Percentiles rank a stretch among this genome's conserved stretches.
Evolutionary conservation across 2,113 vertebrate species (phyloP).

Genomic region (Forbesichthys papilliferus): DNA sequence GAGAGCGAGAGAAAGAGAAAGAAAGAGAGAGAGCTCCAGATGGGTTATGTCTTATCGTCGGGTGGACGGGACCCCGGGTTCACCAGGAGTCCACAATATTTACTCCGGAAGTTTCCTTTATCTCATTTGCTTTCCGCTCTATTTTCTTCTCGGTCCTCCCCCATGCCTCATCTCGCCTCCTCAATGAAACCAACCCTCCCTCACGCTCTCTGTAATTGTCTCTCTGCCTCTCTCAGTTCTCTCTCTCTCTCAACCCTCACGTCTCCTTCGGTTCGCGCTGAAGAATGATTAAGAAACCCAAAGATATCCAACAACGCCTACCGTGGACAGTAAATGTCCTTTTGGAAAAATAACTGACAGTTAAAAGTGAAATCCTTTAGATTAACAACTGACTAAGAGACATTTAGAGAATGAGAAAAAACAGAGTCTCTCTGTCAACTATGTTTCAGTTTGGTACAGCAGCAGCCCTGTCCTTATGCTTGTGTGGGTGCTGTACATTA

Average conservation of each 20-base stretch:
- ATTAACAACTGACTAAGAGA: too few species aligned
- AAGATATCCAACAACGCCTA: not conserved
- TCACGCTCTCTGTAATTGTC: conserved; percentile 21
- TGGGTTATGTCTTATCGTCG: too few species aligned
- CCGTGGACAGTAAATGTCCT: not conserved
- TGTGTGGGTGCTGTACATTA: conserved; percentile 84
- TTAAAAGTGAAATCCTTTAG: too few species aligned
- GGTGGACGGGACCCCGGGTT: conserved; percentile 25
- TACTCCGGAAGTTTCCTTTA: conserved; percentile 76
- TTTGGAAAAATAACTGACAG: not conserved
- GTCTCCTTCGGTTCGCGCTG: not conserved
- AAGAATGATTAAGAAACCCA: not conserved
- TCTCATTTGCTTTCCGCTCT: conserved; percentile 65
- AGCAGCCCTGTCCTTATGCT: conserved; percentile 68
- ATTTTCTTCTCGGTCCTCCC: conserved; percentile 45
- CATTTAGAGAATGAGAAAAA: conserved; percentile 19
- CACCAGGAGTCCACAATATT: conserved; percentile 49
- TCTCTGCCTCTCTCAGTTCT: not conserved
- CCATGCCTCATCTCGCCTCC: conserved; percentile 65
- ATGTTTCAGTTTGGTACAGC: conserved; percentile 21
- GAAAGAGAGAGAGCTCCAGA: not conserved
- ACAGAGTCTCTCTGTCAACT: conserved; percentile 26
- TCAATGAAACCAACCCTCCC: conserved; percentile 53
- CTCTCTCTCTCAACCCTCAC: not conserved
- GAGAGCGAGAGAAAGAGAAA: conserved; percentile 46